phyloP scores from a whole-genome alignment of 2,113 vertebrate species.

The Bujurquina vittata region DNA sequence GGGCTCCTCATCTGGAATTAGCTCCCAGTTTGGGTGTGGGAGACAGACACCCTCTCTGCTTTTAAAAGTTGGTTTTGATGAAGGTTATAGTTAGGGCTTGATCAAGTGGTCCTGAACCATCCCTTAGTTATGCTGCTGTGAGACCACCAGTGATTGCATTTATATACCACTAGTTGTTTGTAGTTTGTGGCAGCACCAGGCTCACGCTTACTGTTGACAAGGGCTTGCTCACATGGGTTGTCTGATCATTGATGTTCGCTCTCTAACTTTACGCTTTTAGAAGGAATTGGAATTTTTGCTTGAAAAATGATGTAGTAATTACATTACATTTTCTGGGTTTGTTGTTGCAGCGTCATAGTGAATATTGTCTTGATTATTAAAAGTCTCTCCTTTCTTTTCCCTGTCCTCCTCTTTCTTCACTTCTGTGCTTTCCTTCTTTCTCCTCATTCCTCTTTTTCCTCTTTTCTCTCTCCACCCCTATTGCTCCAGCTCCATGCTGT shows the following conservation, averaged over 20 bases:
- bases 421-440: not conserved
- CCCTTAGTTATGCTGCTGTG: not conserved
- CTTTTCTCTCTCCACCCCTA: not conserved
- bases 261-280: not conserved
- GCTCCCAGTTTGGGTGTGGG: not conserved
- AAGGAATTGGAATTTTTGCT: not conserved
- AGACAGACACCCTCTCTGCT: not conserved
- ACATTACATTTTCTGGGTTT: not conserved
- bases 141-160: not conserved
- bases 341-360: not conserved
- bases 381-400: not conserved
- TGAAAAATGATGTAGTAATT: not conserved
- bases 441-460: not conserved
- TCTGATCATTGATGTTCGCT: not conserved
- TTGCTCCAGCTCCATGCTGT: slow-evolving; percentile 73
- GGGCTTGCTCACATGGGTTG: not conserved
- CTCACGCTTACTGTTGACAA: not conserved
- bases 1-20: not conserved
- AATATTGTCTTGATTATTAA: not conserved
- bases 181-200: not conserved
- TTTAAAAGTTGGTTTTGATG: not conserved
- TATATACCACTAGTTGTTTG: not conserved
- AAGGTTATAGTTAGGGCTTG: not conserved
- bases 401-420: not conserved
- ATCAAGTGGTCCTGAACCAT: not conserved